Base-by-base conservation (phyloP, 2,888 invertebrate species). In the Luffia ferchaultella region DNA sequence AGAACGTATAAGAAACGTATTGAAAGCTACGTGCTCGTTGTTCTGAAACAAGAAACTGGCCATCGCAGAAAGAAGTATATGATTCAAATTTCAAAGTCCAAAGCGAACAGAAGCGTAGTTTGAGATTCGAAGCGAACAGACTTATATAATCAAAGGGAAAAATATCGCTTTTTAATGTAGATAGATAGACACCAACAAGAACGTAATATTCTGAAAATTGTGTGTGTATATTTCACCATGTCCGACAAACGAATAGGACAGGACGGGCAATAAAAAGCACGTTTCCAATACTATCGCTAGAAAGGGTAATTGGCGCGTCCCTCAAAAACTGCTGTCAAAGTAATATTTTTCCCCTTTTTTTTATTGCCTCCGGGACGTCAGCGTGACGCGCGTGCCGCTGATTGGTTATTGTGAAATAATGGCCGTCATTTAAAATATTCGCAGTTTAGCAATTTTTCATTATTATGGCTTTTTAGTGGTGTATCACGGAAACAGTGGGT, bases 391-490 rank as follows among this genome's bases (percentile, higher is more conserved):
- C 65, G 69, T 70, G 71, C 63, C 69, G 68, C 71, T 78, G 78
- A 78, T 79, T 79, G 78, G 76, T 77, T 78, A 78, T 79, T 76
- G 73, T 68, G 64, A 71, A 76, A 76, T 76, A 78, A 73, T 71
- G 69, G 72, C 63, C 58, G 59, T 53, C 61, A 59, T 61, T 67
- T 66, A 70, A 73, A 69, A 67, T 58, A 40, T 43, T 42, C 46
- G 3, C 30, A 3, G 12, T 30, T 30, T 30, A 12, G 12, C 30
- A 12, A 3, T 30, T 30, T n/a, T n/a, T n/a, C n/a, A n/a, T n/a
- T n/a, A n/a, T n/a, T n/a, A n/a, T n/a, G n/a, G n/a, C n/a, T n/a
- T n/a, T n/a, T n/a, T n/a, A n/a, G n/a, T n/a, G n/a, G n/a, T n/a
- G n/a, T n/a, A n/a, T n/a, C n/a, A n/a, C n/a, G n/a, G n/a, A n/a